Percentiles rank a stretch among this genome's conserved stretches.
phyloP scores from a whole-genome alignment of 1,140 invertebrate species.

The Varroa destructor region DNA sequence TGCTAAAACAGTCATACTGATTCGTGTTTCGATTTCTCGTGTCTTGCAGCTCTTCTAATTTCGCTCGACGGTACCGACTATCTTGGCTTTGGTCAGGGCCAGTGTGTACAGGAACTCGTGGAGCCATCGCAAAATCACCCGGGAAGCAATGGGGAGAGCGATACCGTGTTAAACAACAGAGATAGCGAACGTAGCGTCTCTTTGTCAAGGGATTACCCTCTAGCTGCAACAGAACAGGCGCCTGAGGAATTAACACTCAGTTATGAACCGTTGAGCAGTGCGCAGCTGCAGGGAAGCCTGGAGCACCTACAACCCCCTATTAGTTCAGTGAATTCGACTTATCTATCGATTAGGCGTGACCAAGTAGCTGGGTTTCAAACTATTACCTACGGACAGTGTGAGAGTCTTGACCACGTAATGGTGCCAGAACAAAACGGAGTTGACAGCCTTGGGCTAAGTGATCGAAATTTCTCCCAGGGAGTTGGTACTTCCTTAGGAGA shows the following conservation, averaged over 20 bases:
- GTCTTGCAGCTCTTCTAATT: conserved; percentile 20
- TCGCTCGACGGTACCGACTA: conserved; percentile 18
- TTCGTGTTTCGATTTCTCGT: neutral
- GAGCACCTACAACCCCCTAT: neutral
- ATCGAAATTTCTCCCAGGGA: conserved; percentile 1
- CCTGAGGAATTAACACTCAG: neutral
- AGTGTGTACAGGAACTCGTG: neutral
- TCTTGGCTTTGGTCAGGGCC: neutral
- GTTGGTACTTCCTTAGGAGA: conserved; percentile 1
- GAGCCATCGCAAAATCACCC: neutral
- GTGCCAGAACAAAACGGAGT: conserved; percentile 21
- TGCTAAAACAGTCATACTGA: too few relatives aligned
- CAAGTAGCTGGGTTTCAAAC: too few relatives aligned
- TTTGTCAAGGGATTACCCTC: conserved; percentile 14
- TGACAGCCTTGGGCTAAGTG: neutral
- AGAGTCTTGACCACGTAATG: neutral
- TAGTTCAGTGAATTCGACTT: neutral
- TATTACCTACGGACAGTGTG: too few relatives aligned
- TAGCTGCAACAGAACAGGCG: neutral
- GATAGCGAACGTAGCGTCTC: neutral
- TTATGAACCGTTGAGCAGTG: conserved; percentile 21
- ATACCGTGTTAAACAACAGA: neutral
- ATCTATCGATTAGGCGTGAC: too few relatives aligned
- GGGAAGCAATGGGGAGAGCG: neutral
- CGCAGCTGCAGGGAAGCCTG: conserved; percentile 9